Conservation (phyloP, 2,888 invertebrate species). For the Vannuccia rotundouncinata region DNA sequence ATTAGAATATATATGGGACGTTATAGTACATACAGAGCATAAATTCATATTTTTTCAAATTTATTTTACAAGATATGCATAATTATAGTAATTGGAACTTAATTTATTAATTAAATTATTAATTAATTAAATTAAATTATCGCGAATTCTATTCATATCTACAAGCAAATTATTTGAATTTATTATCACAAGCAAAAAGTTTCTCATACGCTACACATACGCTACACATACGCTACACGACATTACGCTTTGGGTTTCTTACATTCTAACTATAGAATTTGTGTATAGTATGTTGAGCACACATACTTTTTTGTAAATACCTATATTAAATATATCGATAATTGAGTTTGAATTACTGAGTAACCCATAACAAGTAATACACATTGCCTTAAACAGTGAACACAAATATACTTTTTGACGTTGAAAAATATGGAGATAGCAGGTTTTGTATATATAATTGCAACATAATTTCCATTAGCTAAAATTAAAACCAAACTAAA, state of each 20-base stretch:
- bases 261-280: background rate
- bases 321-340: background rate
- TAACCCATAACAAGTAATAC: background rate
- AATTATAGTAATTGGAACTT: too few relatives aligned
- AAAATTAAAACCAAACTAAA: too few relatives aligned
- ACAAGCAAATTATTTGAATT: background rate
- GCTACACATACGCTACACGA: background rate
- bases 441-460: background rate
- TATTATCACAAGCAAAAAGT: background rate
- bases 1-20: too few relatives aligned
- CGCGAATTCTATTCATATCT: background rate
- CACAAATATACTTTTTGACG: slow-evolving; percentile 1
- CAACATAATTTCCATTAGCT: slow-evolving; percentile 14
- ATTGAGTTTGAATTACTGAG: background rate
- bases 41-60: too few relatives aligned
- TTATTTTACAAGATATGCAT: too few relatives aligned
- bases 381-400: background rate
- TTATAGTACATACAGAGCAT: too few relatives aligned
- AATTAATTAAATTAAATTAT: too few relatives aligned
- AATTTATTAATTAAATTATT: too few relatives aligned
- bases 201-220: background rate
- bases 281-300: background rate
- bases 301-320: slow-evolving; percentile 3
- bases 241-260: background rate
- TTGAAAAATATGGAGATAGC: background rate